Base-by-base conservation (phyloP, 2,888 invertebrate genomes). In the Thymelicus acteon region DNA sequence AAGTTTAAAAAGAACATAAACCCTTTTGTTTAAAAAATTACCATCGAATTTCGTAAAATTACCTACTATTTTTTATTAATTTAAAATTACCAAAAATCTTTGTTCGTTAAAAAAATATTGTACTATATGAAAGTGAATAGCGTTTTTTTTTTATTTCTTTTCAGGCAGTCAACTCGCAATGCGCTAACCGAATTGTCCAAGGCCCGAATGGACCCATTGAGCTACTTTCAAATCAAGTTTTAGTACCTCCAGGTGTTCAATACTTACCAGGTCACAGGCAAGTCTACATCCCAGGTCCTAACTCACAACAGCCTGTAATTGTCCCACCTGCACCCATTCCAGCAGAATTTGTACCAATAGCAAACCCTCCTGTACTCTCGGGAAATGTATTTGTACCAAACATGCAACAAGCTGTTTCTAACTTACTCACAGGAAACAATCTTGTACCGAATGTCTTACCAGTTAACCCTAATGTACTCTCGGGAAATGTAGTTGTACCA, bases 141-240 rank as follows among this genome's bases (percentile, higher is more conserved):
- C 31, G 24, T 3, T 31, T 0, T 31, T 31, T 31, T 62, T 66
- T 71, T 52, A 13, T 15, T 70, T 66, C 72, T 72, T 83, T 82
- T 0, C 86, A 90, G 90, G 73, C 75, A 2, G 81, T 76, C 15
- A 76, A 79, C 74, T 78, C 81, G 0, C 89, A 91, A 77, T 83
- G 82, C 62, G 61, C 85, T 0, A 88, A 89, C 75, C 78, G 89
- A 5, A 71, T 85, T 0, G 49, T 84, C 1, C 70, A 71, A 15
- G 65, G 70, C 13, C 84, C 82, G 12, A 65, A 68, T 54, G 78
- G 80, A 10, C 73, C 74, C 0, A 74, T 79, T 3, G 74, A 80
- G 58, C 62, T 80, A 24, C 70, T 79, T 6, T 76, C 76, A 4
- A 79, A 77, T 60, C 85, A 83, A 63, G 69, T 84, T 5, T 24